These are phyloP conservation scores for Drosophila maculinotata DNA, from an alignment of 2,888 invertebrate species.

Conservation along the genomic window DNA sequence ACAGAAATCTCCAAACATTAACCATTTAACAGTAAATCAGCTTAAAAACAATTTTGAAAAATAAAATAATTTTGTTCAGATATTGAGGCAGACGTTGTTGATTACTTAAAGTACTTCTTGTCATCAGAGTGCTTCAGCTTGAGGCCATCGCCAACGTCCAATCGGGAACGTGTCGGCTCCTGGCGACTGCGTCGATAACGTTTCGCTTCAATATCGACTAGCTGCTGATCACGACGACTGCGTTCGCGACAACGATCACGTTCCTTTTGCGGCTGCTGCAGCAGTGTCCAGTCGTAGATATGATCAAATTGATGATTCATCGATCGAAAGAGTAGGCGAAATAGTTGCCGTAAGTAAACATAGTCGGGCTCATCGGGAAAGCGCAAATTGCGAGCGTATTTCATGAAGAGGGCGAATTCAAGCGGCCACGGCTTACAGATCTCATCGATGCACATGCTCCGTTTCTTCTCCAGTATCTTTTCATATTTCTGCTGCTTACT, in stretches of 20 bases:
- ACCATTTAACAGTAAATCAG: conserved; percentile 33
- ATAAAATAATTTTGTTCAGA: background rate
- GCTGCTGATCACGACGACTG: conserved; percentile 19
- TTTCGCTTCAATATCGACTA: conserved; percentile 16
- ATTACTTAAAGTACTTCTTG: conserved; percentile 33
- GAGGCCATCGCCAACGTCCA: conserved; percentile 16
- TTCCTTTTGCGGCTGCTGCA: conserved; percentile 90
- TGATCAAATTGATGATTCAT: conserved; percentile 99
- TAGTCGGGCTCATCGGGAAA: conserved; percentile 99
- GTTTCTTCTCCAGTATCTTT: conserved; percentile 99
- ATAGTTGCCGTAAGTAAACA: conserved; percentile 97
- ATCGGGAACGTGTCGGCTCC: background rate
- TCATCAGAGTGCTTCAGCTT: conserved; percentile 18
- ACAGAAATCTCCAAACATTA: conserved; percentile 20
- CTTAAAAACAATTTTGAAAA: no score
- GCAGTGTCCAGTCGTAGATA: conserved; percentile 99
- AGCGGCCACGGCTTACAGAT: conserved; percentile 99
- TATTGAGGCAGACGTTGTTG: no score
- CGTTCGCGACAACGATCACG: conserved; percentile 29
- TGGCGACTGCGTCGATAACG: conserved; percentile 9
- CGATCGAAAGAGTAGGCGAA: conserved; percentile 96
- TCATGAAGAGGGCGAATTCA: conserved; percentile 99
- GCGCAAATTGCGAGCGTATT: conserved; percentile 97
- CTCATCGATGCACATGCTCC: conserved; percentile 98
- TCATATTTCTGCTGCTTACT: conserved; percentile 99